Evolutionary conservation across 2,888 invertebrate genomes (phyloP).

Genomic region (Prostheceraeus crozeri): DNA sequence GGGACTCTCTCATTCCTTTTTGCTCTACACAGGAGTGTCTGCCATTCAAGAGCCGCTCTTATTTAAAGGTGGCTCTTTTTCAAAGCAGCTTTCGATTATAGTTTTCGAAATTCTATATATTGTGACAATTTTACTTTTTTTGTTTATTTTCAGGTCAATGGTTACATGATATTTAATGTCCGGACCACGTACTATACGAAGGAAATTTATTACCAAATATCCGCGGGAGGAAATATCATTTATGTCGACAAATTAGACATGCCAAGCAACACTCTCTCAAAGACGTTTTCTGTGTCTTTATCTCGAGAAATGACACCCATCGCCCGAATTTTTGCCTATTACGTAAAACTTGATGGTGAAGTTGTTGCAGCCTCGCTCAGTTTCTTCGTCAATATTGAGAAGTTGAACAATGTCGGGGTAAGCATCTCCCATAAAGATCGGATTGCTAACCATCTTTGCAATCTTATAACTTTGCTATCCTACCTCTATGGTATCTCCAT

Average conservation of each 20-base stretch:
- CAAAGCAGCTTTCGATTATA: too few relatives aligned
- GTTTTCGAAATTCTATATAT: too few relatives aligned
- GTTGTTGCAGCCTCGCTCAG: conserved; percentile 84
- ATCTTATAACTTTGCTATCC: too few relatives aligned
- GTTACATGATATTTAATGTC: conserved; percentile 87
- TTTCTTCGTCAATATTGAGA: conserved; percentile 91
- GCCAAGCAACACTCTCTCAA: conserved; percentile 50
- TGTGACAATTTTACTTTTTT: too few relatives aligned
- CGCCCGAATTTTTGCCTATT: conserved; percentile 79
- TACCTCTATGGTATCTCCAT: too few relatives aligned
- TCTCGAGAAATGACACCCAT: conserved; percentile 69
- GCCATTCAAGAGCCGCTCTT: too few relatives aligned
- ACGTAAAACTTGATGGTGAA: conserved; percentile 67
- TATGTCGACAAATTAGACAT: conserved; percentile 76
- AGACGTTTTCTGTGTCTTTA: conserved; percentile 60
- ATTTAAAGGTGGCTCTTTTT: too few relatives aligned
- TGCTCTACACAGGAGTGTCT: too few relatives aligned
- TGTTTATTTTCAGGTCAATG: conserved; percentile 77
- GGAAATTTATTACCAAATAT: conserved; percentile 74
- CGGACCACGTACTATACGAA: conserved; percentile 81
- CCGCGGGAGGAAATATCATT: conserved; percentile 83
- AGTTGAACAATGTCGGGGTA: conserved; percentile 82
- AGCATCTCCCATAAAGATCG: too few relatives aligned
- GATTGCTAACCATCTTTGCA: too few relatives aligned
- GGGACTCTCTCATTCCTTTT: too few relatives aligned